Base-by-base conservation (phyloP, 2,888 invertebrate genomes). In the Drosophila meridionalis region DNA sequence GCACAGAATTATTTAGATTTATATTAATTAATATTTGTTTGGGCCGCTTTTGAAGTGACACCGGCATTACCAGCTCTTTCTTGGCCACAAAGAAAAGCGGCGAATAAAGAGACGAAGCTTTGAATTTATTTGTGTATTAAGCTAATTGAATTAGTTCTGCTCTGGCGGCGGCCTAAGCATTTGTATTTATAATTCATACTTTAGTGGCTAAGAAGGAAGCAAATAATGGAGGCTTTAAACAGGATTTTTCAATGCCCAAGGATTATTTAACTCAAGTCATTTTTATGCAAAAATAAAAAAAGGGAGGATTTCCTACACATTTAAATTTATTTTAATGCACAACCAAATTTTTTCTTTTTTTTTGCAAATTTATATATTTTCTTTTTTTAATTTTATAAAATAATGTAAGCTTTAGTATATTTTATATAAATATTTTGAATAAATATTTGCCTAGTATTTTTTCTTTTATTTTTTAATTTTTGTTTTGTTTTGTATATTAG, bases 21-120 rank as follows among this genome's bases (percentile, higher is more conserved):
- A 71, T 80, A 81, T 83, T 86, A 86, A 86, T 86, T 88, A 86
- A 83, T 87, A 79, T 87, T 87, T 89, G 74, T 70, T 80, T 78
- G 68, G 77, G 71, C 64, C 69, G 5, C 57, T 69, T 73, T 69
- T 50, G 20, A 52, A 66, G 42, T 52, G 69, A 50, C 50, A 43
- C 1, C n/a, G 45, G 14, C 14, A 12, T 36, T 2, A 11, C 28
- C 28, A 55, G 52, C 36, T 8, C 36, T 36, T 36, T 36, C 53
- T 53, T 36, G 30, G 48, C 48, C 48, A n/a, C n/a, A n/a, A 9
- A n/a, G 14, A 7, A 12, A 30, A 30, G 3, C 7, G 14, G 14
- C 4, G 1, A 47, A 28, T 12, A 0, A 1, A 8, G 8, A 28
- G 14, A 2, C 2, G 26, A 36, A 40, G 38, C 3, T 7, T 12